Evolutionary conservation across 2,113 vertebrate genomes (phyloP), one percentile per base, ranked within the genome.

Genomic region (Antennarius striatus): DNA sequence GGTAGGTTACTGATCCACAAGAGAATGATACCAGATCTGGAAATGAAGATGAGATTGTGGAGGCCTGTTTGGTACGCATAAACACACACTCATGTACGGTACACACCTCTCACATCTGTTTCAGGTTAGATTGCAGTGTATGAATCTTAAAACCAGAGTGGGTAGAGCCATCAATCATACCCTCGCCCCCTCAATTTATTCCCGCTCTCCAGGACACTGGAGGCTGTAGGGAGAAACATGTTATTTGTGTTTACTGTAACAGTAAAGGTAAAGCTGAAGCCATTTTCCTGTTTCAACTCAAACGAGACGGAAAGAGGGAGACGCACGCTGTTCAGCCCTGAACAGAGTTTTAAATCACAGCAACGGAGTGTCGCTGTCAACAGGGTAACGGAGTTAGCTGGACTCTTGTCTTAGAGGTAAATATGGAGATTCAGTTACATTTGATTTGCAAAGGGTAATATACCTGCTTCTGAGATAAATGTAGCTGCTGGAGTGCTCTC

Each of bases 141-240:
- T 72, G 66, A 64, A 81, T 86, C 79, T 78, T 45, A 39, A 66
- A 68, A 79, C 65, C 48, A 68, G 68, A 71, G 78, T 74, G 76
- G 83, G 83, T 68, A 68, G 56, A 73, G 54, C 76, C 77, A 88
- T 87, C 83, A 84, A 77, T 86, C 83, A 78, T 56, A 10, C n/a
- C 49, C 62, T 47, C 66, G 22, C 45, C 49, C 15, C 49, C 32
- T 16, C 63, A 11, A 65, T n/a, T 43, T 50, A 36, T 46, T 61
- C 47, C 43, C 49, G 52, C 13, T 51, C 12, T 32, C 39, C 49
- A 12, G 53, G 49, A 67, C 43, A 49, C 53, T 57, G 36, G 46
- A 68, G 61, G 67, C 71, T 67, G 53, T 64, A 6, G 5, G 69
- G 56, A 68, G 39, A 22, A 75, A 72, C 29, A 50, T 48, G 52